phyloP scores from a whole-genome alignment of 2,113 vertebrate species.

The Saccopteryx bilineata region DNA sequence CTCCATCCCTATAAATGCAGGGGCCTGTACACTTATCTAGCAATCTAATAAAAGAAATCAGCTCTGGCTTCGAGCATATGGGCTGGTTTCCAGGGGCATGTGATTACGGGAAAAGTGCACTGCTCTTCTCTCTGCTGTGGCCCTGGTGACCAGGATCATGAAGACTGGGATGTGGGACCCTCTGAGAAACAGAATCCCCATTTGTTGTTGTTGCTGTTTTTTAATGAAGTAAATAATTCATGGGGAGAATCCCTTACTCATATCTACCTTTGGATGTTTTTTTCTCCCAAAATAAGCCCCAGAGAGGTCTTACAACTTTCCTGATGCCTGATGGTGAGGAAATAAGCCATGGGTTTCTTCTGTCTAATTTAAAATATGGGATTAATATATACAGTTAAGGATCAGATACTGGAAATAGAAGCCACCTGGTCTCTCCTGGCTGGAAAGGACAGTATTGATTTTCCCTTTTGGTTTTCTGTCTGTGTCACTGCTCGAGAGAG shows the following conservation, averaged over 20 bases:
- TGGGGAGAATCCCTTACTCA: background rate
- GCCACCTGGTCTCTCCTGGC: background rate
- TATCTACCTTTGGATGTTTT: background rate
- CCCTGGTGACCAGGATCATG: background rate
- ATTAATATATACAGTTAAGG: background rate
- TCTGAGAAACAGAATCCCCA: background rate
- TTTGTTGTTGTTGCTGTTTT: background rate
- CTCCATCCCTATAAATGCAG: slow-evolving; percentile 25
- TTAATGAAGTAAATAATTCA: slow-evolving; percentile 18
- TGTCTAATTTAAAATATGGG: slow-evolving; percentile 1
- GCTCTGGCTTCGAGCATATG: background rate
- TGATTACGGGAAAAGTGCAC: background rate
- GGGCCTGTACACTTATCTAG: background rate
- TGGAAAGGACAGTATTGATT: slow-evolving; percentile 34
- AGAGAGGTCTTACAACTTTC: background rate
- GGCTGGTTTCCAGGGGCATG: background rate
- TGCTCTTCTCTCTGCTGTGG: background rate
- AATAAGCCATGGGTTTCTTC: background rate
- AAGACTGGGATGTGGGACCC: background rate
- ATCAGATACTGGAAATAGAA: slow-evolving; percentile 59
- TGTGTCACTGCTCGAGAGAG: background rate
- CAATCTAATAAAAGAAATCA: slow-evolving; percentile 41
- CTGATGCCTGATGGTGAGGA: background rate
- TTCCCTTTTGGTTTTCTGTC: background rate
- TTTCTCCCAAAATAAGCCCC: background rate